Evolutionary conservation across 1,140 invertebrate genomes (phyloP).

Genomic region (Chironomus tepperi): DNA sequence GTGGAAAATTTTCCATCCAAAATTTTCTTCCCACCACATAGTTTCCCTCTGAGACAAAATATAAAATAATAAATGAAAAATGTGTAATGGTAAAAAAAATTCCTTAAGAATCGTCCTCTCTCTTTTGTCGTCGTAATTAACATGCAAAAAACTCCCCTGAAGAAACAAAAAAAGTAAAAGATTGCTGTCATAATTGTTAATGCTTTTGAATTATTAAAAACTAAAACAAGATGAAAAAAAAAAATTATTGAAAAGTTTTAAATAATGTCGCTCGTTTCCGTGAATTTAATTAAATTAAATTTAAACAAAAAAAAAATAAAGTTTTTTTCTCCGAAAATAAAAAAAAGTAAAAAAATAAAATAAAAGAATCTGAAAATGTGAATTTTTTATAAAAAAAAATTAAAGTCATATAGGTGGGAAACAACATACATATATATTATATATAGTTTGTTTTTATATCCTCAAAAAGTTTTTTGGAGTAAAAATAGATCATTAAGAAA

Average conservation of each 20-base stretch:
- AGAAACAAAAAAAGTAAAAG: conserved; percentile 6
- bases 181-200: conserved; percentile 22
- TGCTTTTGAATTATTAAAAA: conserved; percentile 23
- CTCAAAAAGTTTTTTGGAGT: conserved; percentile 18
- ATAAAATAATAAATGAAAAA: neutral
- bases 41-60: too few species aligned
- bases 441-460: conserved; percentile 23
- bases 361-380: conserved; percentile 6
- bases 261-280: conserved; percentile 21
- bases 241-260: conserved; percentile 13
- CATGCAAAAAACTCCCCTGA: neutral
- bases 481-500: conserved; percentile 22
- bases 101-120: neutral
- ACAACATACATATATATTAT: neutral
- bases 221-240: conserved; percentile 14
- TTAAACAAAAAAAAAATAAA: neutral
- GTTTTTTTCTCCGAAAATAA: conserved; percentile 4
- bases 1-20: too few species aligned
- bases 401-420: conserved; percentile 20
- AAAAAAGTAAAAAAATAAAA: neutral
- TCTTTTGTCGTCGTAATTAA: conserved; percentile 13
- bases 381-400: conserved; percentile 20
- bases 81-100: neutral
- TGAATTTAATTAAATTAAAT: conserved; percentile 6
- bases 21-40: too few species aligned